A percentile compares a stretch with the other conserved stretches of the same genome.
Evolutionary conservation across 2,888 invertebrate species (phyloP).

Genomic region (Acleris laterana): DNA sequence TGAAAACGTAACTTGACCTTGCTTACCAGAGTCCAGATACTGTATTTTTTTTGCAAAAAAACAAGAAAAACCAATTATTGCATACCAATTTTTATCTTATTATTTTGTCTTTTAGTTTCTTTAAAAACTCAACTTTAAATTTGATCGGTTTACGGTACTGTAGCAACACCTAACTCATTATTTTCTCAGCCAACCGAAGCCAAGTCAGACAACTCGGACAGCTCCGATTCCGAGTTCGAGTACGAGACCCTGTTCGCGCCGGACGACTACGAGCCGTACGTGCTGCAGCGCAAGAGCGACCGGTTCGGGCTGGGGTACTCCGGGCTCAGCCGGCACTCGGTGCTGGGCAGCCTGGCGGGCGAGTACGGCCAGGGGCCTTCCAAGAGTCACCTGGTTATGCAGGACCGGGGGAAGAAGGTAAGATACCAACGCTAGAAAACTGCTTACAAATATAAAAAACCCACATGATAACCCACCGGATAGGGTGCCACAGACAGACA

Average conservation of each 20-base stretch:
- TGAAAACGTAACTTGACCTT: no score
- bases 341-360: slow-evolving; percentile 74
- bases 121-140: no score
- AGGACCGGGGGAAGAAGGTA: slow-evolving; percentile 78
- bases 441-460: no score
- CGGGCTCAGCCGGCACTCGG: slow-evolving; percentile 88
- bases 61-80: no score
- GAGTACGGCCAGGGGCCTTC: slow-evolving; percentile 60
- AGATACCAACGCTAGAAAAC: no score
- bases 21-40: no score
- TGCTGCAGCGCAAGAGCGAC: slow-evolving; percentile 90
- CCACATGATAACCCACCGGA: no score
- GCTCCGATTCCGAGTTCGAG: slow-evolving; percentile 80
- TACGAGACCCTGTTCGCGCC: slow-evolving; percentile 89
- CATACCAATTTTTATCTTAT: no score
- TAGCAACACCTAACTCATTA: not conserved
- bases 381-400: slow-evolving; percentile 70
- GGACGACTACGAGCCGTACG: slow-evolving; percentile 91
- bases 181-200: slow-evolving; percentile 50
- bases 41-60: no score
- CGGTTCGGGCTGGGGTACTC: slow-evolving; percentile 91
- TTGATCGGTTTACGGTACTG: no score
- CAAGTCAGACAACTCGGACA: slow-evolving; percentile 45
- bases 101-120: no score
- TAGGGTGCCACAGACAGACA: no score